Base-by-base conservation (phyloP, 2,888 invertebrate species). In the Scelioninae gen. 1 region DNA sequence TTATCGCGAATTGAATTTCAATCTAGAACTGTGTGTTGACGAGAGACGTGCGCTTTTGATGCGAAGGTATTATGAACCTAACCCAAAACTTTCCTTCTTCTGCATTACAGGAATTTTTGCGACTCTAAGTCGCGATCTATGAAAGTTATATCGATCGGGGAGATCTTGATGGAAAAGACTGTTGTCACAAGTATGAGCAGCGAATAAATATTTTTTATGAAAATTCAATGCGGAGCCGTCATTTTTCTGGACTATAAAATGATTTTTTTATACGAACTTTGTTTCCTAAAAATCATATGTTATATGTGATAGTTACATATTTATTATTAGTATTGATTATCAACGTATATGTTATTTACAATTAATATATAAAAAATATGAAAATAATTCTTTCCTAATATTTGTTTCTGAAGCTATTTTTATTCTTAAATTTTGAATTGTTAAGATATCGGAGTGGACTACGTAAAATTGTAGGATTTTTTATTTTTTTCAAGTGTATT, bases 1-100 rank as follows among this genome's bases (percentile, higher is more conserved):
- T 84, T 75, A 78, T 81, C 78, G 58, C 66, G 78, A 78, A 84
- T 76, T 68, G 76, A 79, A 79, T 82, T 84, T 81, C 78, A 79
- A 84, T 82, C 72, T 77, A 72, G 58, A 77, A 76, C 65, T 74
- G 82, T 60, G 45, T 77, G 47, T 72, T 82, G 82, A 74, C 69
- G 66, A 60, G 63, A 77, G 75, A 78, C 65, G 69, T 75, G 75
- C 62, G 69, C 47, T 78, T 82, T 83, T 75, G 82, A 74, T 75
- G 56, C 71, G 55, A 78, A 38, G 51, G 69, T 78, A 75, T 62
- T 83, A 83, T 83, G 60, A 80, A 83, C 62, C 69, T 71, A 79
- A 79, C 56, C 62, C 65, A 56, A 75, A 79, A 79, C 66, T 83
- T 79, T 66, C 47, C 69, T 56, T 56, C 60, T 66, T 9, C 49